phyloP scores from a whole-genome alignment of 2,797 vertebrate genomes.

The Thamnophis elegans region DNA sequence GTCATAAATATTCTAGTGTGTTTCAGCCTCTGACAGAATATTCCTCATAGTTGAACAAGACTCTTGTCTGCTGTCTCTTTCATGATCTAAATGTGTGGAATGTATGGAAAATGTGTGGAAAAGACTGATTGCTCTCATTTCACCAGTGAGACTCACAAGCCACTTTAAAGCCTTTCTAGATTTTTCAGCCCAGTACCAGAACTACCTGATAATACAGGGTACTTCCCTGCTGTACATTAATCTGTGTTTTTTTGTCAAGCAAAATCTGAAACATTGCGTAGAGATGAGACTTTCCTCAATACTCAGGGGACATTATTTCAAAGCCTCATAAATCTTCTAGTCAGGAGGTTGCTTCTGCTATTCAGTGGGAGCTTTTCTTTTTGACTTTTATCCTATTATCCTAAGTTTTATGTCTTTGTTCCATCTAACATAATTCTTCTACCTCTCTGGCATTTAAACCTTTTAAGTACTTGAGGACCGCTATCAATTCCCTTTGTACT shows the following conservation, averaged over 20 bases:
- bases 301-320: slow-evolving; percentile 23
- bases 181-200: neutral
- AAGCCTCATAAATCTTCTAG: slow-evolving; percentile 31
- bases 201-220: neutral
- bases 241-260: slow-evolving; percentile 25
- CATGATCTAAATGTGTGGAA: neutral
- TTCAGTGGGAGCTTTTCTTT: slow-evolving; percentile 21
- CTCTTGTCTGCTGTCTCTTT: neutral
- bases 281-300: slow-evolving; percentile 9
- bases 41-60: neutral
- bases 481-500: slow-evolving; percentile 19
- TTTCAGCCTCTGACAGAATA: neutral
- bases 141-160: neutral
- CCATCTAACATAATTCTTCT: slow-evolving; percentile 25
- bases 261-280: neutral
- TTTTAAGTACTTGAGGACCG: slow-evolving; percentile 29
- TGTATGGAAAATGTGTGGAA: no score
- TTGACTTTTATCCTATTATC: slow-evolving; percentile 34
- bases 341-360: slow-evolving; percentile 7
- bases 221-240: slow-evolving; percentile 15
- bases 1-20: neutral
- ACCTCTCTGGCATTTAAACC: slow-evolving; percentile 30
- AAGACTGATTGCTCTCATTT: neutral
- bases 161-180: neutral
- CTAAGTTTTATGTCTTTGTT: slow-evolving; percentile 30